phyloP scores from a whole-genome alignment of 2,797 vertebrate species.

The Aplochiton taeniatus region DNA sequence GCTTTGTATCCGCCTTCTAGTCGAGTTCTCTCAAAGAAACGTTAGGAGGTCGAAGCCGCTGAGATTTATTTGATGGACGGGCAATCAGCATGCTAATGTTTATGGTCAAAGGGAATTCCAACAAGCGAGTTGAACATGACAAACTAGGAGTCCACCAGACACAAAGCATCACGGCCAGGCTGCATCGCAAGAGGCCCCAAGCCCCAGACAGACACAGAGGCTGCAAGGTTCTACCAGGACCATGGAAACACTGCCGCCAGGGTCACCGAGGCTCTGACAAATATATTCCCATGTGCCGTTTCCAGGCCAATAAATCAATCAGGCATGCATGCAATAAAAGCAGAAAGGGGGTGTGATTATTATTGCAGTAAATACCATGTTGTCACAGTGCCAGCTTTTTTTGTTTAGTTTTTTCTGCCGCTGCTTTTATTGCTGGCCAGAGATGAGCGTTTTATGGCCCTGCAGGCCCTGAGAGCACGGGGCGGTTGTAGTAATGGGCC shows the following conservation, averaged over 20 bases:
- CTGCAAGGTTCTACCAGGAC: slow-evolving; percentile 18
- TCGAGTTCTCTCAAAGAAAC: no score
- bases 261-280: slow-evolving; percentile 53
- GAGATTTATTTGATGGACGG: no score
- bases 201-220: slow-evolving; percentile 29
- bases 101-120: no score
- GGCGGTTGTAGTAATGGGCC: slow-evolving; percentile 58
- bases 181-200: slow-evolving; percentile 7
- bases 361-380: slow-evolving; percentile 65
- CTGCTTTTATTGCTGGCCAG: slow-evolving; percentile 63
- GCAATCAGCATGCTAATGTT: no score
- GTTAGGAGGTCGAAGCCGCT: no score
- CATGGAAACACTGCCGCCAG: slow-evolving; percentile 48
- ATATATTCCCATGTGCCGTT: slow-evolving; percentile 61
- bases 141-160: no score
- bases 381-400: slow-evolving; percentile 54
- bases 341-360: slow-evolving; percentile 63
- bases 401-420: slow-evolving; percentile 33
- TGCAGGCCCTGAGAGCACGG: slow-evolving; percentile 40
- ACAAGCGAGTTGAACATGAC: no score
- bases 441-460: slow-evolving; percentile 70
- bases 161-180: no score
- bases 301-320: slow-evolving; percentile 67
- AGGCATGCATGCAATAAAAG: slow-evolving; percentile 66
- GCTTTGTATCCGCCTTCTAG: no score